A percentile compares a stretch with the other conserved stretches of the same genome.
phyloP scores from a whole-genome alignment of 2,797 vertebrate species.

The Sebastes goodei region DNA sequence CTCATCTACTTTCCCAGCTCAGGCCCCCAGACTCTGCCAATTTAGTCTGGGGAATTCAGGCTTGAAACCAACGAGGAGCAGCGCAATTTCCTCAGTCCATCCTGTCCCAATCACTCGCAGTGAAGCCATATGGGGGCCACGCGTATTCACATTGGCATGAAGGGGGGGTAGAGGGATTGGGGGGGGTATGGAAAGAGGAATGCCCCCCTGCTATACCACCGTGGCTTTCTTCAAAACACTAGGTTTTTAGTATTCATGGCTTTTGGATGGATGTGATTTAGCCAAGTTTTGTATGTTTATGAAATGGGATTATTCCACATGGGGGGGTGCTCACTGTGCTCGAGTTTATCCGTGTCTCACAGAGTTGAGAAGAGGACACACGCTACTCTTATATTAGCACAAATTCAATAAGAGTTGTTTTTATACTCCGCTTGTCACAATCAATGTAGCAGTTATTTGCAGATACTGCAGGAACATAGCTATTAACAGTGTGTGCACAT shows the following conservation, averaged over 20 bases:
- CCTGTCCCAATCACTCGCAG: conserved; percentile 55
- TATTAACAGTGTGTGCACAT: conserved; percentile 3
- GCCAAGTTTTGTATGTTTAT: conserved; percentile 70
- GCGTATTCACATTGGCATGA: conserved; percentile 56
- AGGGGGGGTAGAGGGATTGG: conserved; percentile 4
- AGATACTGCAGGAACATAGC: background rate
- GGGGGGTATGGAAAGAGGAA: conserved; percentile 23
- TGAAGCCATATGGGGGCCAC: conserved; percentile 50
- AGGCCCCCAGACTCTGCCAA: conserved; percentile 61
- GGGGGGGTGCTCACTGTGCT: conserved; percentile 10
- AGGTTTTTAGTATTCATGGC: conserved; percentile 77
- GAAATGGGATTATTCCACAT: conserved; percentile 51
- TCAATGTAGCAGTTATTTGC: background rate
- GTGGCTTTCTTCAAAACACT: conserved; percentile 41
- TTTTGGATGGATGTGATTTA: conserved; percentile 75
- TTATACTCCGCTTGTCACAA: background rate
- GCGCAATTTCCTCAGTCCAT: conserved; percentile 69
- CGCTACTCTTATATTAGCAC: background rate
- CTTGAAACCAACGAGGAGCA: conserved; percentile 54
- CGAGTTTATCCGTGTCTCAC: background rate
- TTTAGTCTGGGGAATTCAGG: conserved; percentile 70
- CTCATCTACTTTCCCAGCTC: conserved; percentile 76
- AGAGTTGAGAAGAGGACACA: background rate
- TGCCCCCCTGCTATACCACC: conserved; percentile 40
- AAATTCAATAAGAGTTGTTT: conserved; percentile 3